Evolutionary conservation across 2,888 invertebrate species (phyloP).

Genomic region (Leptogaster cylindrica): DNA sequence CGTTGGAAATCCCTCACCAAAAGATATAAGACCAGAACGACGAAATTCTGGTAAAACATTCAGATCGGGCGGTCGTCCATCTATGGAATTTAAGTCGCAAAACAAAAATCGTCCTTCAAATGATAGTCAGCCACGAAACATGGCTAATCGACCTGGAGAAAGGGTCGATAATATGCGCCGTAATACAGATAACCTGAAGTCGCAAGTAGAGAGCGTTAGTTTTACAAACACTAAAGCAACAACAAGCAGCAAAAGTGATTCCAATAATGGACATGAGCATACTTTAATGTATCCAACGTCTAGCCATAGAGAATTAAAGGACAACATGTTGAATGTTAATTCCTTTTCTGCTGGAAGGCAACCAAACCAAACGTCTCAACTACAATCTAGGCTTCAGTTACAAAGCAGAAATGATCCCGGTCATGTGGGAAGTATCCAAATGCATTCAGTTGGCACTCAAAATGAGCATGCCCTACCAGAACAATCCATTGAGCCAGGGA

Average conservation of each 20-base stretch:
- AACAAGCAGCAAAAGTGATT: conserved; percentile 26
- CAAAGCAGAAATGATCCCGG: conserved; percentile 55
- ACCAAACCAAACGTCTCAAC: conserved; percentile 12
- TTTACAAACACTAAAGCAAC: conserved; percentile 49
- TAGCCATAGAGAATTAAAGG: conserved; percentile 13
- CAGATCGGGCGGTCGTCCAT: conserved; percentile 44
- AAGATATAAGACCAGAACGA: conserved; percentile 24
- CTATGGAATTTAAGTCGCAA: conserved; percentile 59
- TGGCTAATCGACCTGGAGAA: not conserved
- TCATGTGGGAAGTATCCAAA: conserved; percentile 61
- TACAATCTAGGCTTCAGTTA: conserved; percentile 40
- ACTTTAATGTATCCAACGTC: conserved; percentile 19
- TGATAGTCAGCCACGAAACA: not conserved
- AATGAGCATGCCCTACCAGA: conserved; percentile 51
- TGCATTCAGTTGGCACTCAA: conserved; percentile 59
- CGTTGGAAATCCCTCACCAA: conserved; percentile 34
- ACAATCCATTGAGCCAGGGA: conserved; percentile 50
- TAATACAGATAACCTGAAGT: conserved; percentile 22
- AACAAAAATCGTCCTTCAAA: conserved; percentile 50
- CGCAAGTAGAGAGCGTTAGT: conserved; percentile 47
- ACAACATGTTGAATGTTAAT: conserved; percentile 23
- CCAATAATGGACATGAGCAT: conserved; percentile 39
- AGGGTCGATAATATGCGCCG: not conserved
- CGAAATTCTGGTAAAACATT: conserved; percentile 50
- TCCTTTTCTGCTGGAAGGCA: conserved; percentile 17